Base-by-base conservation (phyloP, 64 coral and sea anemone species). In the Pocillopora damicornis region DNA sequence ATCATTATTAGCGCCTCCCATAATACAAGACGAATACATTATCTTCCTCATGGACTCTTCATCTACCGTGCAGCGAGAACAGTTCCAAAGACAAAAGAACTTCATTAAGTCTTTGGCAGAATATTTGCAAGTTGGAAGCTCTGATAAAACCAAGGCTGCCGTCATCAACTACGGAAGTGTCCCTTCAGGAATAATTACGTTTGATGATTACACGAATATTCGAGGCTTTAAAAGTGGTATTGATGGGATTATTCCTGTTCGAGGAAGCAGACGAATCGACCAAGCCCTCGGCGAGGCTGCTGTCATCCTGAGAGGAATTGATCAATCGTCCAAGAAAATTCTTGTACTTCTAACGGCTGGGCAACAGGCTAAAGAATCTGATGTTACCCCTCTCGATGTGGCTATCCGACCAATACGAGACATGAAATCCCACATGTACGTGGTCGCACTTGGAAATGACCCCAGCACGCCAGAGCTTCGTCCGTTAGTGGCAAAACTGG, bases 11-110 rank as follows among this genome's bases (percentile, higher is more conserved):
- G 71, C 37, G 6, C 16, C 73, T 87, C 60, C 60, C 0, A 23
- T 73, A 12, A 35, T 37, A 23, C 35, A 51, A 30, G 72, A 76
- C 16, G 72, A 82, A 60, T 88, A 92, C 67, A 88, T 95, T 13
- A 82, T 95, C 11, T 92, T 95, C 60, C 65, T 95, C 13, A 22
- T 95, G 87, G 94, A 95, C 63, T 87, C 94, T 30, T 92, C 94
- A 75, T 89, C 90, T 1, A n/a, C 88, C 26, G 83, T 95, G 13
- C 74, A 73, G 7, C 60, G 22, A 11, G 66, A 80, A 30, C 61
- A 89, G 16, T 92, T 89, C 64, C 15, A 45, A 42, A 75, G 89
- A 38, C 80, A 95, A 74, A 92, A 95, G 79, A 13, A 73, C 5
- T 87, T 95, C 61, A 88, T 92, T n/a, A 92, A 95, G 63, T 64